Evolutionary conservation across 2,113 vertebrate genomes (phyloP), one percentile per base, ranked within the genome.

Genomic region (Aspidoscelis tigris): DNA sequence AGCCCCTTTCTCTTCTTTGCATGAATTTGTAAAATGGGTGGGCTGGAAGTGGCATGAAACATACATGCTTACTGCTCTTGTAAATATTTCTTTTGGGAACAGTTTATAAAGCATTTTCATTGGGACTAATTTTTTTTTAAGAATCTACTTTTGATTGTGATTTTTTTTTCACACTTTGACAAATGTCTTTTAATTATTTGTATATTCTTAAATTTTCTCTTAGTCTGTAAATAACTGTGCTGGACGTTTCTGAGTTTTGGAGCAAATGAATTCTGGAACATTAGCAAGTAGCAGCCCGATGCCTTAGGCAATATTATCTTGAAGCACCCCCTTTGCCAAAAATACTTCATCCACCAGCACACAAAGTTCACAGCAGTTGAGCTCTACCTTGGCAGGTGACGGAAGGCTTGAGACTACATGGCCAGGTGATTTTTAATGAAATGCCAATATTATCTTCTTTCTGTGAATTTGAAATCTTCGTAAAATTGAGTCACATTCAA

Each of bases 101-200:
- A 89, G 16, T 90, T 95, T 95, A 93, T 96, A 94, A 61, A 61
- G 90, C 87, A 73, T 95, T 96, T 95, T 94, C 92, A 91, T 93
- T 89, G 91, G 83, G 91, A 93, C n/a, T 78, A 86, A 14, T 73
- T 88, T 93, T 89, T 91, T 88, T 87, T 91, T 87, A 94, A 95
- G 90, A 86, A 92, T 86, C 92, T 96, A 88, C 90, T 93, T 94
- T 94, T 92, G 92, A 94, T 94, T 95, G 95, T 95, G 87, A 89
- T 94, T 96, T 94, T 92, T 33, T 96, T 88, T 91, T 65, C 90
- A 94, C 66, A 7, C 58, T 11, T 89, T 93, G 93, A 91, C 87
- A 86, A 84, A 89, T 88, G 91, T 87, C 86, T 93, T 94, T 90
- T 88, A 91, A 93, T 93, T 91, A 86, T 93, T 90, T 93, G 91